These are phyloP conservation scores for Albula glossodonta DNA, from an alignment of 2,113 vertebrate species.

Conservation along the genomic window DNA sequence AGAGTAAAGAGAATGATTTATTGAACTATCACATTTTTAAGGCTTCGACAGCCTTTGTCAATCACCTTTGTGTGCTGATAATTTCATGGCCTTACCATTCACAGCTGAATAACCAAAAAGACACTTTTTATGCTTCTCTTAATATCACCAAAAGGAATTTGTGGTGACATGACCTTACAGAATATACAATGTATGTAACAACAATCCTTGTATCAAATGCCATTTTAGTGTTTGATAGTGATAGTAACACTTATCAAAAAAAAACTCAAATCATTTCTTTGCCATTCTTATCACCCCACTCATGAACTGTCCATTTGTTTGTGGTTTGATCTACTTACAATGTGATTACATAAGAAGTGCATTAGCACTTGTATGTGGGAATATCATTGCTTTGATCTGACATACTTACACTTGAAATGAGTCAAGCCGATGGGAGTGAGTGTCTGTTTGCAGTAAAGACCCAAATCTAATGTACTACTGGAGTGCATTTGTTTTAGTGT, in stretches of 20 bases:
- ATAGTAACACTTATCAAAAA: background rate
- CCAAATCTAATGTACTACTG: slow-evolving; percentile 22
- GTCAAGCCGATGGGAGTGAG: slow-evolving; percentile 8
- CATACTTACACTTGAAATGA: background rate
- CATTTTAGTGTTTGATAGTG: background rate
- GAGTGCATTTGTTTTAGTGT: slow-evolving; percentile 10
- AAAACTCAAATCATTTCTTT: background rate
- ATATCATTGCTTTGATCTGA: slow-evolving; percentile 2
- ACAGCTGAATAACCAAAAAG: too few species aligned
- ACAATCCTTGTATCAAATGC: background rate
- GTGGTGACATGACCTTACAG: background rate
- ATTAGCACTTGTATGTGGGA: slow-evolving; percentile 3
- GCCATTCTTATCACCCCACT: background rate
- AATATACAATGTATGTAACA: background rate
- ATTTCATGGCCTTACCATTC: too few species aligned
- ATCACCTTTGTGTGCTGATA: too few species aligned
- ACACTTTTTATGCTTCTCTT: background rate
- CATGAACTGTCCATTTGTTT: background rate
- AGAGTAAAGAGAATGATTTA: background rate
- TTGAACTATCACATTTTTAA: too few species aligned
- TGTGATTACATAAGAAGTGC: background rate
- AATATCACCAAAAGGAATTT: background rate
- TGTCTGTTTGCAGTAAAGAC: background rate
- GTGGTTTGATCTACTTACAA: background rate
- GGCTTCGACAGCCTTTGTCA: too few species aligned